Evolutionary conservation across 1,140 invertebrate species (phyloP).

Genomic region (Drosophila melanica): DNA sequence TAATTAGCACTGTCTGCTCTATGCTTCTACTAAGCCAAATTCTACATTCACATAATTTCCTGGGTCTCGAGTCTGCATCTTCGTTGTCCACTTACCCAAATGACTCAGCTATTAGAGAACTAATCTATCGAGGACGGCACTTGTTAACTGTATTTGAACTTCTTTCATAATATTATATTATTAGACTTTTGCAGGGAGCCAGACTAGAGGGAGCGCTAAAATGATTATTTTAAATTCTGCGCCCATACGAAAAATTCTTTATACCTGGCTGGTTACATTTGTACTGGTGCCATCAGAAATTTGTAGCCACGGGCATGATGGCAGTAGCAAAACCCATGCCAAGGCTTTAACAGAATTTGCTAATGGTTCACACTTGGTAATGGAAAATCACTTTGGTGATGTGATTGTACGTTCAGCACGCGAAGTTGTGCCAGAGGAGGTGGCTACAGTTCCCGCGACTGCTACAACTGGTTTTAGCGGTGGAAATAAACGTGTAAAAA

Average conservation of each 20-base stretch:
- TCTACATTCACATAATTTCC: no score
- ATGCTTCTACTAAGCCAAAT: no score
- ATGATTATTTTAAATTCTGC: conserved; percentile 52
- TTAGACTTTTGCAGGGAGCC: conserved; percentile 1
- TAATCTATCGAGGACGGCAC: no score
- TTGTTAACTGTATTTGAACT: background rate
- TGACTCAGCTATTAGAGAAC: no score
- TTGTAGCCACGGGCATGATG: conserved; percentile 47
- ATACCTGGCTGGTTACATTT: conserved; percentile 41
- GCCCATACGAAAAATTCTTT: conserved; percentile 28
- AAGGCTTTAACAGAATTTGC: conserved; percentile 12
- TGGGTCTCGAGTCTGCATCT: no score
- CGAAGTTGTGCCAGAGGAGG: conserved; percentile 24
- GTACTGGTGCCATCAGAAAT: conserved; percentile 47
- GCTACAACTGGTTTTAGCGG: background rate
- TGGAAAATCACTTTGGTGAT: conserved; percentile 52
- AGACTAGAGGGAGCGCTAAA: conserved; percentile 2
- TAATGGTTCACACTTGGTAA: conserved; percentile 54
- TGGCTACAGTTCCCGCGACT: conserved; percentile 5
- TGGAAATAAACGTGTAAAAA: conserved; percentile 43
- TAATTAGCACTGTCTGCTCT: no score
- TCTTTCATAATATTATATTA: conserved; percentile 7
- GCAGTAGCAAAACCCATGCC: conserved; percentile 28
- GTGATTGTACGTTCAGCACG: conserved; percentile 53
- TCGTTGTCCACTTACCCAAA: no score